These are phyloP conservation scores for Autographa pulchrina DNA, from an alignment of 2,888 invertebrate species.

Conservation along the genomic window DNA sequence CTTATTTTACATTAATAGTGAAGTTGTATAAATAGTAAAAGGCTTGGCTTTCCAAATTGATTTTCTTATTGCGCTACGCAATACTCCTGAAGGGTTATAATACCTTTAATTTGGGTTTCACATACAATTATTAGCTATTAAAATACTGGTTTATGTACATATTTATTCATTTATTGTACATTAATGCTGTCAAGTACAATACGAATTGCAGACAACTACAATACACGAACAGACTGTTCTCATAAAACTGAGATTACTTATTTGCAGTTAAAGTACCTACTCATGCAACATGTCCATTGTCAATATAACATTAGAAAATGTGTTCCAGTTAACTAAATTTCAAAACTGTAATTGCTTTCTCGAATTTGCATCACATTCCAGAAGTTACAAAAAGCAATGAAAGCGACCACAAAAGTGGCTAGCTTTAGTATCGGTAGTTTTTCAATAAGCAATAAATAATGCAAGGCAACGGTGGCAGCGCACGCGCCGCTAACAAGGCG, in stretches of 20 bases:
- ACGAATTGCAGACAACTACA: not conserved
- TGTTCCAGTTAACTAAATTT: constrained; percentile 34
- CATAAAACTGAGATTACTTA: not conserved
- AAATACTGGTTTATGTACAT: constrained; percentile 4
- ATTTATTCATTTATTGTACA: not conserved
- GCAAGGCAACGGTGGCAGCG: constrained; percentile 85
- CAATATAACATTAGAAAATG: constrained; percentile 28
- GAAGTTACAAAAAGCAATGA: constrained; percentile 66
- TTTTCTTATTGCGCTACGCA: not conserved
- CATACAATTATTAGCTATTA: not conserved
- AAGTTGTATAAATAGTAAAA: constrained; percentile 11
- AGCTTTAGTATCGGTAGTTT: constrained; percentile 79
- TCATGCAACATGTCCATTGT: constrained; percentile 8
- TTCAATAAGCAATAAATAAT: constrained; percentile 89
- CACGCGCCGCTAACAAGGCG: constrained; percentile 86
- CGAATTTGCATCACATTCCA: constrained; percentile 56
- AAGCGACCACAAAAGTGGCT: constrained; percentile 75
- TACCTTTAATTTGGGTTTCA: constrained; percentile 2
- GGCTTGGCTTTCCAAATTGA: constrained; percentile 18
- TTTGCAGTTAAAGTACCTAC: not conserved
- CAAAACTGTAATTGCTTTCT: constrained; percentile 55
- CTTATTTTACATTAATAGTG: constrained; percentile 23
- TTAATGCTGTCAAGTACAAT: not conserved
- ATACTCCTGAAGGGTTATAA: not conserved
- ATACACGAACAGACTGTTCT: not conserved